Conservation (phyloP, 1,140 invertebrate species). For the Drosophila bifasciata region DNA sequence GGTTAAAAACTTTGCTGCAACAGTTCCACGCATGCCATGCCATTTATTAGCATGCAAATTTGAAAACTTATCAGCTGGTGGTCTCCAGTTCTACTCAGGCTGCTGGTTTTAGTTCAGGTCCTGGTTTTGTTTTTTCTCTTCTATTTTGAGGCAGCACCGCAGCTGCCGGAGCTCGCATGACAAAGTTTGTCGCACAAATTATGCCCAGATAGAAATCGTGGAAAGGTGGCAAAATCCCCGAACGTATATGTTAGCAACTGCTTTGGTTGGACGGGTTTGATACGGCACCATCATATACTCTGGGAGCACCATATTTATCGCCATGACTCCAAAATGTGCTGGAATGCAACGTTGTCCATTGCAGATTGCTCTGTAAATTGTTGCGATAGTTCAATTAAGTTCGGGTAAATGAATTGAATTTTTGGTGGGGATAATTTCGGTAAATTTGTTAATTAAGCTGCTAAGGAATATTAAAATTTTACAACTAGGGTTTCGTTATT, state of each 20-base stretch:
- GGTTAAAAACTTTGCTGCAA: conserved; percentile 47
- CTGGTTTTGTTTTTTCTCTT: conserved; percentile 10
- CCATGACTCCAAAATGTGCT: conserved; percentile 33
- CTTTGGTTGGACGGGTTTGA: background rate
- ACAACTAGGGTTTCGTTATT: background rate
- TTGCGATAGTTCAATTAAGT: no score
- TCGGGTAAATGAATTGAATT: no score
- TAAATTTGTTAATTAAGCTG: background rate
- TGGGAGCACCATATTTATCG: conserved; percentile 27
- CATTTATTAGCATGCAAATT: conserved; percentile 76
- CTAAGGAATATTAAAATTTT: background rate
- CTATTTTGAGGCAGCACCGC: conserved; percentile 27
- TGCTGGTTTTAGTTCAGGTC: background rate
- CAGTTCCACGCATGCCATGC: conserved; percentile 36
- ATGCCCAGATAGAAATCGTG: conserved; percentile 46
- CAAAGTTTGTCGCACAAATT: conserved; percentile 67
- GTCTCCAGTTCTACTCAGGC: conserved; percentile 5
- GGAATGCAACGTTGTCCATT: background rate
- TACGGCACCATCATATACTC: conserved; percentile 22
- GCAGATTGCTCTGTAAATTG: no score
- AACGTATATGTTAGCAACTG: conserved; percentile 24
- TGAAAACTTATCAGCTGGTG: conserved; percentile 67
- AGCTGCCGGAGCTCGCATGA: conserved; percentile 59
- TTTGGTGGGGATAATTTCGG: background rate
- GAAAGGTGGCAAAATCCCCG: conserved; percentile 13